These are phyloP conservation scores for Platycheirus rosarum DNA, from an alignment of 2,888 invertebrate species.

Conservation along the genomic window DNA sequence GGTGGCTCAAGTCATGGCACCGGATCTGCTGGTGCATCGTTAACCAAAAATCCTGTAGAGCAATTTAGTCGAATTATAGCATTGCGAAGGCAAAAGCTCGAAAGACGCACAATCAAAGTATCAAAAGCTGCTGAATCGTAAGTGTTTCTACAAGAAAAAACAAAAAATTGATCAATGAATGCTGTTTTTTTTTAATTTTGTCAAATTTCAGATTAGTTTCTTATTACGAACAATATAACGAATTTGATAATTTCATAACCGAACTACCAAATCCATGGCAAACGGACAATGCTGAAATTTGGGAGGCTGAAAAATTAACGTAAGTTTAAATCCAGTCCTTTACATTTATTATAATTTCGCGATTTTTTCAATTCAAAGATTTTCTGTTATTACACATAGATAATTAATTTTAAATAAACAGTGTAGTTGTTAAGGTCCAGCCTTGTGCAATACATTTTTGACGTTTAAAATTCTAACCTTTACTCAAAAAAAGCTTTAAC, in stretches of 20 bases:
- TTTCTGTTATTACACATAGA: too few relatives aligned
- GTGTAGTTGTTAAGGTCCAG: too few relatives aligned
- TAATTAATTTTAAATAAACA: too few relatives aligned
- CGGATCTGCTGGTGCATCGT: conserved; percentile 82
- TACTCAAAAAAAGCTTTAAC: too few relatives aligned
- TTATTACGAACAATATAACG: conserved; percentile 97
- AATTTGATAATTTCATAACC: conserved; percentile 97
- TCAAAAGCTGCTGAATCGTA: conserved; percentile 97
- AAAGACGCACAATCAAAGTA: conserved; percentile 93
- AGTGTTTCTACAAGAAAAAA: conserved; percentile 81
- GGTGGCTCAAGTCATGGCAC: conserved; percentile 83
- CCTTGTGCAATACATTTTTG: too few relatives aligned
- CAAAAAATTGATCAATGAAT: not conserved
- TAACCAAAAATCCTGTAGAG: conserved; percentile 82
- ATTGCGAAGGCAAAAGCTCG: conserved; percentile 89
- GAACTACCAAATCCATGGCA: conserved; percentile 99
- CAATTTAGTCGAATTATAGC: conserved; percentile 87
- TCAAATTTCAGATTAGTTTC: conserved; percentile 87
- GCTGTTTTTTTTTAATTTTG: not conserved
- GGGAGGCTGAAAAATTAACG: conserved; percentile 98
- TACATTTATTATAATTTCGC: too few relatives aligned
- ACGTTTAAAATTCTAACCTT: too few relatives aligned
- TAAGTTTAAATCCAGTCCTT: too few relatives aligned
- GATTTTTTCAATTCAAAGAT: too few relatives aligned
- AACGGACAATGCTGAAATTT: conserved; percentile 96